Evolutionary conservation across 2,113 vertebrate genomes (phyloP), one percentile per base, ranked within the genome.

Genomic region (Pedionomus torquatus): DNA sequence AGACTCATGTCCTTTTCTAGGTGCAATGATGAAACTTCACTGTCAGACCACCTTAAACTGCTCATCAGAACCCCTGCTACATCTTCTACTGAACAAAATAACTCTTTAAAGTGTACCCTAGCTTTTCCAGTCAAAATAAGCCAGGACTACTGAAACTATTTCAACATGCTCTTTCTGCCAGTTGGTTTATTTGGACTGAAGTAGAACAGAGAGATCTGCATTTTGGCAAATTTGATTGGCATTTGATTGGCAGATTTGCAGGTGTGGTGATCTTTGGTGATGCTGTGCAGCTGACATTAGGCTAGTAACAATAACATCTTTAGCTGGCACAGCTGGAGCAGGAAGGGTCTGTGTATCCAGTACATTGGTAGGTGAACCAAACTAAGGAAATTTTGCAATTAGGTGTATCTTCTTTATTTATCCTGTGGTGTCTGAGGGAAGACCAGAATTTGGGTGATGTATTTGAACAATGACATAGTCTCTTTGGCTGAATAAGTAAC

Each of bases 121-220:
- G 14, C 1, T 84, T 93, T 93, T 84, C 87, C 69, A 94, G 17
- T n/a, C 43, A 82, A 91, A 88, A 79, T 68, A 87, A 91, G 7
- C 25, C 39, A 79, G 39, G 55, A 87, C 10, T 68, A 28, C 44
- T 70, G 69, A 89, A 87, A 15, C 1, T 71, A 12, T 89, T 93
- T 89, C 69, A 63, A 4, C 66, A 46, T 1, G 30, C 3, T n/a
- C 8, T 55, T 55, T 81, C 41, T 96, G 60, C 51, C 69, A 84
- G 43, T 33, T 91, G 57, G 28, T 13, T 91, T 78, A 23, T 68
- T 70, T 49, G 24, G 17, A 39, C 28, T 60, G 43, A 75, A 87
- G 48, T 2, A 75, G n/a, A 85, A 21, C 41, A 61, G n/a, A 72
- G 17, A 74, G 28, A 60, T 39, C n/a, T n/a, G n/a, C n/a, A n/a